Percentiles rank a stretch among this genome's conserved stretches.
Evolutionary conservation across 2,113 vertebrate species (phyloP).

Genomic region (Spheniscus mendiculus): DNA sequence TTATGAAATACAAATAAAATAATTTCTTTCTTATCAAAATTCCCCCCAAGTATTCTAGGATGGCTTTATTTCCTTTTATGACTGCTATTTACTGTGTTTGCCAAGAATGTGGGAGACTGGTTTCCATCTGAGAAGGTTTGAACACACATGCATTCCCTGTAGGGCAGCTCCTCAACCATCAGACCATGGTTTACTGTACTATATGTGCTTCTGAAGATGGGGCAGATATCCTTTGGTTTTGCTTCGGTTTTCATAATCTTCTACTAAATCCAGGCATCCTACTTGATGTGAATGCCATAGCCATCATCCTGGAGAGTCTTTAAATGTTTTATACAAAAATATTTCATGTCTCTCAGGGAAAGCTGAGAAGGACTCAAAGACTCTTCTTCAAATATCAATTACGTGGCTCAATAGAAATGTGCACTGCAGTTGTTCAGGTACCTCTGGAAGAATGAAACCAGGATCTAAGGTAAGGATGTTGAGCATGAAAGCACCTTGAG

Average conservation of each 20-base stretch:
- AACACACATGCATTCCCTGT: not conserved
- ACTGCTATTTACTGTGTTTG: not conserved
- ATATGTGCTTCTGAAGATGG: not conserved
- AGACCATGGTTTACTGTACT: not conserved
- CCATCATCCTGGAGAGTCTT: not conserved
- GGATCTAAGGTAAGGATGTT: not conserved
- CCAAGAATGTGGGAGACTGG: not conserved
- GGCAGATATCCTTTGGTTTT: not conserved
- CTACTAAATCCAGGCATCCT: not conserved
- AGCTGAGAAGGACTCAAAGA: not conserved
- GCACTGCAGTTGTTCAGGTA: not conserved
- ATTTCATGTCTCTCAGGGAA: not conserved
- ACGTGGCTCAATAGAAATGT: rapidly evolving
- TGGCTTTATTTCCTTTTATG: not conserved
- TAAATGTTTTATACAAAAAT: not conserved
- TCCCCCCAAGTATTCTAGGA: not conserved
- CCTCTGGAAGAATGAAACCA: not conserved
- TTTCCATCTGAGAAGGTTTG: not conserved
- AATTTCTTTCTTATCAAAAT: not conserved
- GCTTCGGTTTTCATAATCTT: not conserved
- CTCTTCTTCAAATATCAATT: not conserved
- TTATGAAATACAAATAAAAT: not conserved
- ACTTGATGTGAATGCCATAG: not conserved
- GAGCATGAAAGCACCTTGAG: not conserved
- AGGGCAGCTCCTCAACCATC: not conserved